phyloP scores from a whole-genome alignment of 2,113 vertebrate species.

The Smithornis capensis region DNA sequence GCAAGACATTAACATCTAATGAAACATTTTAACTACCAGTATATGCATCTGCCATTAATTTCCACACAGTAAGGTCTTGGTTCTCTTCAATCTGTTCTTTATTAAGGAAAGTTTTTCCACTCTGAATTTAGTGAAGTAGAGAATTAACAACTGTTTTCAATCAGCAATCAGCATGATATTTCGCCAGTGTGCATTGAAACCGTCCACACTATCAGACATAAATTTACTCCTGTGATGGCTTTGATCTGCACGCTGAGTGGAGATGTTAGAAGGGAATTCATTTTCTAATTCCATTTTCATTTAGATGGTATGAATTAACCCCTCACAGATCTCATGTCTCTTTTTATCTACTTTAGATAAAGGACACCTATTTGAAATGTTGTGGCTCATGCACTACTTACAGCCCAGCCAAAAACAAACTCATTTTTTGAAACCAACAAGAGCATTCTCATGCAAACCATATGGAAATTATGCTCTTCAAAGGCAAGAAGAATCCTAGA shows the following conservation, averaged over 20 bases:
- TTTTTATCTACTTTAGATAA: conserved; percentile 11
- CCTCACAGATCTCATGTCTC: conserved; percentile 14
- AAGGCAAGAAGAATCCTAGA: conserved; percentile 13
- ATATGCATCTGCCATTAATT: conserved; percentile 96
- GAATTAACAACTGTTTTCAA: conserved; percentile 98
- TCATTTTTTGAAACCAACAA: background rate
- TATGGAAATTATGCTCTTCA: conserved; percentile 33
- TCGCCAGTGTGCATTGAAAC: conserved; percentile 76
- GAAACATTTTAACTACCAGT: conserved; percentile 97
- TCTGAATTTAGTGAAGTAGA: conserved; percentile 91
- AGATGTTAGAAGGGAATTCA: conserved; percentile 65
- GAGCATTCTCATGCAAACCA: conserved; percentile 1
- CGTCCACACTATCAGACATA: conserved; percentile 78
- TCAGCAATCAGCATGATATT: conserved; percentile 89
- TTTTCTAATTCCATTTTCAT: conserved; percentile 65
- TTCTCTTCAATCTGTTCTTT: conserved; percentile 93
- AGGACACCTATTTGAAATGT: background rate
- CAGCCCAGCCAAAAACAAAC: background rate
- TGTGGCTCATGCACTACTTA: background rate
- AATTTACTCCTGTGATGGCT: conserved; percentile 79
- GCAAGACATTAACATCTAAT: conserved; percentile 97
- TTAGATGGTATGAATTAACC: conserved; percentile 61
- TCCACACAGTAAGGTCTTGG: conserved; percentile 90
- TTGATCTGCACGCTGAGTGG: conserved; percentile 73
- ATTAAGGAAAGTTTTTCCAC: conserved; percentile 87